A percentile compares a stretch with the other conserved stretches of the same genome.
Conservation (phyloP, 2,113 vertebrate species). For the Rallus limicola region DNA sequence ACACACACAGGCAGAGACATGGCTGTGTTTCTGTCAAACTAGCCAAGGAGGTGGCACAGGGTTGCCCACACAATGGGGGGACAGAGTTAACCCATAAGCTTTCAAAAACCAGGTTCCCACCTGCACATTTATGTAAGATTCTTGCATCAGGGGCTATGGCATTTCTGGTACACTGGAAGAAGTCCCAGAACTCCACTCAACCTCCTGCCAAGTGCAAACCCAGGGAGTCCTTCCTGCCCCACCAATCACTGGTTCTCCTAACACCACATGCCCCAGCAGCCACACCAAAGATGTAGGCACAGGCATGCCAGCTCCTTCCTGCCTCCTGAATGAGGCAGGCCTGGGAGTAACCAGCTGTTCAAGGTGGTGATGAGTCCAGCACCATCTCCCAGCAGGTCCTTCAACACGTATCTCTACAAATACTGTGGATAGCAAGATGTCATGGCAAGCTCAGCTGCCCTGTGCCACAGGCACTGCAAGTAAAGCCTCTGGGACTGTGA, state of each 20-base stretch:
- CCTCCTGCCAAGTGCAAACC: background rate
- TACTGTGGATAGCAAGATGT: background rate
- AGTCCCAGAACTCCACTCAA: background rate
- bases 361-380: background rate
- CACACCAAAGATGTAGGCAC: background rate
- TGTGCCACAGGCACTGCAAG: rapidly evolving
- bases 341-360: background rate
- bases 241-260: rapidly evolving
- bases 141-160: background rate
- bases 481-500: background rate
- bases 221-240: background rate
- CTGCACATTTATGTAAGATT: background rate
- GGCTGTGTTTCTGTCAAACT: background rate
- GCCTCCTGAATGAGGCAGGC: background rate
- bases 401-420: rapidly evolving
- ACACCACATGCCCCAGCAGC: rapidly evolving
- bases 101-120: background rate
- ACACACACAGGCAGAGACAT: rapidly evolving
- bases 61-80: background rate
- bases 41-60: background rate
- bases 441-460: rapidly evolving
- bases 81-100: background rate
- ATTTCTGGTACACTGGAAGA: background rate
- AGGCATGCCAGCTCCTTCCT: background rate
- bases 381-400: background rate